A percentile compares a stretch with the other conserved stretches of the same genome.
These are phyloP conservation scores for Argyresthia goedartella DNA, from an alignment of 2,888 invertebrate species.

Conservation along the genomic window DNA sequence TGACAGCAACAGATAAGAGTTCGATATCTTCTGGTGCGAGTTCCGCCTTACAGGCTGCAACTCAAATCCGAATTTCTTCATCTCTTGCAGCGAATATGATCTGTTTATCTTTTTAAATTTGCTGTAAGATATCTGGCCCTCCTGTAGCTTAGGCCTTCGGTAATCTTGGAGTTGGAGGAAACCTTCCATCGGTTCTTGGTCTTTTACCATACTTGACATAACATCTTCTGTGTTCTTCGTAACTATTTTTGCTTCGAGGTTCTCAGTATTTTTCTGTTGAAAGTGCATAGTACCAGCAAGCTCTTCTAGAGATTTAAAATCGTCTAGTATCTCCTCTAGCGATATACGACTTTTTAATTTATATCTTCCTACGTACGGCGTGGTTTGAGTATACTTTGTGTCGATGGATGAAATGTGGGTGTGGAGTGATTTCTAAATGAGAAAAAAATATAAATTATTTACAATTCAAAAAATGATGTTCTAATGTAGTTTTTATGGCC, in stretches of 20 bases:
- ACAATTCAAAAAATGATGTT: constrained; percentile 5
- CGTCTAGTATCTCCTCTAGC: constrained; percentile 36
- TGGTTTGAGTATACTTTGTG: constrained; percentile 23
- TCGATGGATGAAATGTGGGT: constrained; percentile 33
- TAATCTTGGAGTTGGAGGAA: constrained; percentile 41
- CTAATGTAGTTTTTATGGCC: too few relatives aligned
- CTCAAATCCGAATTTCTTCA: constrained; percentile 34
- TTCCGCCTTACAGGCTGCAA: constrained; percentile 19
- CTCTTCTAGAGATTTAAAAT: constrained; percentile 42
- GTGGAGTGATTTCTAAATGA: constrained; percentile 41
- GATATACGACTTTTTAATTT: constrained; percentile 19
- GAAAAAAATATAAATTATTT: constrained; percentile 15
- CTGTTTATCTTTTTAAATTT: constrained; percentile 32
- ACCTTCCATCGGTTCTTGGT: constrained; percentile 4
- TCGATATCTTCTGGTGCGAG: constrained; percentile 23
- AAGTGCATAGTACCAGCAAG: constrained; percentile 15
- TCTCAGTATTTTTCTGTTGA: background rate
- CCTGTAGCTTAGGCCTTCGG: constrained; percentile 38
- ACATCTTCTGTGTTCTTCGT: background rate
- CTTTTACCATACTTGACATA: constrained; percentile 7
- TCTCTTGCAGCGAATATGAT: constrained; percentile 39
- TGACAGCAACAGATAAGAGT: constrained; percentile 36
- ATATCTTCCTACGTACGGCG: constrained; percentile 20
- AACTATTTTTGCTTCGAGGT: background rate
- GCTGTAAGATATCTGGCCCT: constrained; percentile 18